These are phyloP conservation scores for Sussaba pulchella DNA, from an alignment of 2,888 invertebrate species.

Conservation along the genomic window DNA sequence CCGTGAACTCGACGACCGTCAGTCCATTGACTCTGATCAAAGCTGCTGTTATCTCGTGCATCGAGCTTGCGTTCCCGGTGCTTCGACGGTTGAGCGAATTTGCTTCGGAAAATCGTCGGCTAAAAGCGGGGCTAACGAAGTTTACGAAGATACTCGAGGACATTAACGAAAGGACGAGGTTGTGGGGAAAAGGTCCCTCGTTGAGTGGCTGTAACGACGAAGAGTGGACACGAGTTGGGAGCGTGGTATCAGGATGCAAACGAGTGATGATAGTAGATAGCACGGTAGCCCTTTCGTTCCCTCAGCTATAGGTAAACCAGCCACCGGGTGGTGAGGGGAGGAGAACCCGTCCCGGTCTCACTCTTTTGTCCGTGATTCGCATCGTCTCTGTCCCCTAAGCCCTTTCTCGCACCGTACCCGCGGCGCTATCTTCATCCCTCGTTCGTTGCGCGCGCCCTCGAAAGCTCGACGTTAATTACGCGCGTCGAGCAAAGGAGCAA, in stretches of 20 bases:
- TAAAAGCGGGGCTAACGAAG: slow-evolving; percentile 77
- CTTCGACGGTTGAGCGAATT: no score
- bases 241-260: slow-evolving; percentile 23
- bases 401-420: slow-evolving; percentile 58
- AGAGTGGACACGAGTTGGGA: slow-evolving; percentile 9
- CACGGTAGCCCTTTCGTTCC: slow-evolving; percentile 48
- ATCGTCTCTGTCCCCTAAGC: slow-evolving; percentile 61
- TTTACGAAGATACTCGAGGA: slow-evolving; percentile 81
- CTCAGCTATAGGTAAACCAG: slow-evolving; percentile 46
- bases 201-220: slow-evolving; percentile 13
- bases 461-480: slow-evolving; percentile 69
- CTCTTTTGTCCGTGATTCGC: slow-evolving; percentile 41
- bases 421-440: no score
- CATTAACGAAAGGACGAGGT: slow-evolving; percentile 70
- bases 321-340: no score
- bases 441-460: slow-evolving; percentile 45
- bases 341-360: slow-evolving; percentile 19
- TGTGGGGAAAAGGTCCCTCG: background rate
- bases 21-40: no score
- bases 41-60: no score
- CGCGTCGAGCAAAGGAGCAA: slow-evolving; percentile 68
- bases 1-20: no score
- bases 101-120: slow-evolving; percentile 54
- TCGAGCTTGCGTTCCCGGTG: no score
- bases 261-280: slow-evolving; percentile 29